phyloP scores from a whole-genome alignment of 1,140 invertebrate genomes.

The Leguminivora glycinivorella region DNA sequence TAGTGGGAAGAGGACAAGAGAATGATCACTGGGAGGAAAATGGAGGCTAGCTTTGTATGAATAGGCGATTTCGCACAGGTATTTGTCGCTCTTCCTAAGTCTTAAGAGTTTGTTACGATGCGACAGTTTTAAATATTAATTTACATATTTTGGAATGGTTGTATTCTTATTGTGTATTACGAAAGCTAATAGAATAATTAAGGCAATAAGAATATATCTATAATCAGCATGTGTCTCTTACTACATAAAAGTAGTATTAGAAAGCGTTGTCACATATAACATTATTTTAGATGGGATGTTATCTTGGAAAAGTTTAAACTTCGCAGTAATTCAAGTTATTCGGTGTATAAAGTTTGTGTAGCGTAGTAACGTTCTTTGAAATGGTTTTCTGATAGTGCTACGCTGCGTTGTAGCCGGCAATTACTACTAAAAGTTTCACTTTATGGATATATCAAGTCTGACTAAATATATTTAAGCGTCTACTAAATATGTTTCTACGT shows the following conservation, averaged over 20 bases:
- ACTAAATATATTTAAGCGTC: background rate
- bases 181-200: background rate
- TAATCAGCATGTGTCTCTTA: background rate
- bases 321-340: background rate
- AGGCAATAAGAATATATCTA: background rate
- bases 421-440: background rate
- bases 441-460: background rate
- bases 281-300: background rate
- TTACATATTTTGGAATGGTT: too few relatives aligned
- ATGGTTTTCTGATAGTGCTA: constrained; percentile 12
- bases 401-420: background rate
- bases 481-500: background rate
- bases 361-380: background rate
- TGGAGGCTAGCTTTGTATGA: too few relatives aligned
- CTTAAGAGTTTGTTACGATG: too few relatives aligned
- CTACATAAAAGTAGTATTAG: background rate
- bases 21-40: too few relatives aligned
- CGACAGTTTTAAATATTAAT: too few relatives aligned
- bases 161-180: too few relatives aligned
- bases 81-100: too few relatives aligned
- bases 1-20: too few relatives aligned
- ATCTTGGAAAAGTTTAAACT: background rate
- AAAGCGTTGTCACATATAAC: background rate
- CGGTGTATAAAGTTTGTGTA: background rate
- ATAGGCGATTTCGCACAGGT: too few relatives aligned